Conservation (phyloP, 2,888 invertebrate genomes). For the Chesias legatella region DNA sequence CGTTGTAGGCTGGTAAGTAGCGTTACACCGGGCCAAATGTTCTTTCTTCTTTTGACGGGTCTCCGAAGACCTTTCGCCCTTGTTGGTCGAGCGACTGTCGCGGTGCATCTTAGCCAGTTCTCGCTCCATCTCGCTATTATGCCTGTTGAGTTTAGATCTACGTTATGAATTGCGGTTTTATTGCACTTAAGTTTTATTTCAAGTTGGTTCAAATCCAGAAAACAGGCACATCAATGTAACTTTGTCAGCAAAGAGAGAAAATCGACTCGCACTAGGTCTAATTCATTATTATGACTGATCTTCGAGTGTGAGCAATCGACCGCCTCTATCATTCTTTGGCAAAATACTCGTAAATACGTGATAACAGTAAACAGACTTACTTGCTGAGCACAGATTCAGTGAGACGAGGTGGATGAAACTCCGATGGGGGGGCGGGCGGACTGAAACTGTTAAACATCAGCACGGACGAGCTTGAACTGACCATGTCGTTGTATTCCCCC, state of each 20-base stretch:
- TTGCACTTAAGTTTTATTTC: no score
- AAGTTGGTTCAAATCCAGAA: no score
- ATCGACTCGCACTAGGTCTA: no score
- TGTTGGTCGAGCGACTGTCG: slow-evolving; percentile 74
- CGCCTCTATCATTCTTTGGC: no score
- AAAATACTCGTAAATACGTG: no score
- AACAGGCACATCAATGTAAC: no score
- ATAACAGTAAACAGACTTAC: background rate
- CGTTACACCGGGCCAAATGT: slow-evolving; percentile 64
- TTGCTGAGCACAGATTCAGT: slow-evolving; percentile 45
- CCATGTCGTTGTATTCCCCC: slow-evolving; percentile 34
- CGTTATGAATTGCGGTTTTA: background rate
- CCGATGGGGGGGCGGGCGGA: slow-evolving; percentile 8
- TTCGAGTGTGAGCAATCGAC: no score
- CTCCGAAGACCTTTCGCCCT: slow-evolving; percentile 41
- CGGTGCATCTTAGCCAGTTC: slow-evolving; percentile 86
- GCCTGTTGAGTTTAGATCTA: slow-evolving; percentile 64
- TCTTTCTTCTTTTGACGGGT: slow-evolving; percentile 71
- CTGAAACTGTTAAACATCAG: slow-evolving; percentile 9
- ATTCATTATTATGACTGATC: no score
- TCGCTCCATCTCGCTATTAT: slow-evolving; percentile 92
- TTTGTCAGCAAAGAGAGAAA: no score
- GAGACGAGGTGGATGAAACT: slow-evolving; percentile 37
- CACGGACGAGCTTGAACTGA: slow-evolving; percentile 31
- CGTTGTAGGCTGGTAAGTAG: slow-evolving; percentile 49